Conservation (phyloP, 1,140 invertebrate species). For the Trissolcus basalis region DNA sequence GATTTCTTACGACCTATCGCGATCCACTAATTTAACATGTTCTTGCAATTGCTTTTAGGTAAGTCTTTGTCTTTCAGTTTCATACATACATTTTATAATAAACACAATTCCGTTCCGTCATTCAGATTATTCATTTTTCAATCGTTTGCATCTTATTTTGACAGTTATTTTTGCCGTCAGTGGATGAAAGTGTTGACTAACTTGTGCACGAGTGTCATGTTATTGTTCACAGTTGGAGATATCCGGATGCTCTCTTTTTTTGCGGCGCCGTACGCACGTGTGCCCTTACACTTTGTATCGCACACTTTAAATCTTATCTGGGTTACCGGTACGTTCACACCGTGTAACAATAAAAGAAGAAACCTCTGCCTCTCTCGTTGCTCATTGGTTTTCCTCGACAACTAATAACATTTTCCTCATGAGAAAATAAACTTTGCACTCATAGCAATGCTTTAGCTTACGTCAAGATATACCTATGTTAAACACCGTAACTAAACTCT, state of each 20-base stretch:
- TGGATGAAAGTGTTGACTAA: conserved; percentile 39
- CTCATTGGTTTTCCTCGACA: conserved; percentile 23
- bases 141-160: too few relatives aligned
- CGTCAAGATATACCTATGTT: neutral
- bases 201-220: conserved; percentile 11
- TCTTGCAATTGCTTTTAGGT: conserved; percentile 28
- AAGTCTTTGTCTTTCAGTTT: too few relatives aligned
- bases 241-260: conserved; percentile 57
- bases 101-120: too few relatives aligned
- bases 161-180: too few relatives aligned
- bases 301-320: conserved; percentile 57
- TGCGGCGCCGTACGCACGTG: conserved; percentile 33
- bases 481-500: too few relatives aligned
- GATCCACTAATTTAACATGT: conserved; percentile 31
- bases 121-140: too few relatives aligned
- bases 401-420: conserved; percentile 12
- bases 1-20: conserved; percentile 16
- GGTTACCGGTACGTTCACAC: conserved; percentile 61
- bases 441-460: neutral
- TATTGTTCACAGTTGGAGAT: conserved; percentile 17
- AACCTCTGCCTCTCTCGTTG: conserved; percentile 31
- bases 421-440: neutral
- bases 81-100: too few relatives aligned
- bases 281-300: conserved; percentile 20
- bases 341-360: conserved; percentile 55